Evolutionary conservation across 2,888 invertebrate species (phyloP), one percentile per base, ranked within the genome.

Genomic region (Piscicola geometra): DNA sequence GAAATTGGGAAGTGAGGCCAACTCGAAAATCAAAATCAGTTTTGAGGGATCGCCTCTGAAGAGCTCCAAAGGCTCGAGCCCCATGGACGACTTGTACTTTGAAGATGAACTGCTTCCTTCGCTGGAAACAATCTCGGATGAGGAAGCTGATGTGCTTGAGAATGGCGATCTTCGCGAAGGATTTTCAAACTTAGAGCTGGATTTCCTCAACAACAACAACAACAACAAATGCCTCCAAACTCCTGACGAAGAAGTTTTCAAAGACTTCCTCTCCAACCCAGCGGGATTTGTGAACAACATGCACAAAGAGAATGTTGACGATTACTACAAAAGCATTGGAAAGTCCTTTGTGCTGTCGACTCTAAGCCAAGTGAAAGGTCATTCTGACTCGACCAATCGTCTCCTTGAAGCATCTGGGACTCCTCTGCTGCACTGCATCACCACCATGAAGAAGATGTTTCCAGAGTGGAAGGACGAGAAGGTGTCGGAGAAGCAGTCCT

Each of bases 151-250:
- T 41, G 41, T 41, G 41, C 9, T 9, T 5, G 41, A 41, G 41
- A 41, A 41, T 41, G 41, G n/a, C n/a, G n/a, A 21, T 47, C 12
- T 47, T 21, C 21, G 50, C 9, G 9, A 21, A 47, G 9, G 60
- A 56, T 18, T 18, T 5, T 56, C 60, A 5, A 56, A 5, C n/a
- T 56, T 56, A 5, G 60, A 56, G n/a, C 60, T 56, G n/a, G 60
- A 56, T 56, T 21, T 25, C 60, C 3, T 56, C 60, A 56, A 56
- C 60, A 56, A 56, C 60, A 25, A 56, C 60, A 56, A 56, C 60
- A 56, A 25, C 60, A 25, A 56, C 25, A n/a, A 25, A 56, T 18
- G 3, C 3, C 21, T 18, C 15, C 9, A 5, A 15, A 5, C 9
- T 41, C 41, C 5, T 15, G 41, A 56, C 60, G 60, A 56, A 3